Conservation (phyloP, 2,797 vertebrate genomes). For the Acanthurus leucopareius region DNA sequence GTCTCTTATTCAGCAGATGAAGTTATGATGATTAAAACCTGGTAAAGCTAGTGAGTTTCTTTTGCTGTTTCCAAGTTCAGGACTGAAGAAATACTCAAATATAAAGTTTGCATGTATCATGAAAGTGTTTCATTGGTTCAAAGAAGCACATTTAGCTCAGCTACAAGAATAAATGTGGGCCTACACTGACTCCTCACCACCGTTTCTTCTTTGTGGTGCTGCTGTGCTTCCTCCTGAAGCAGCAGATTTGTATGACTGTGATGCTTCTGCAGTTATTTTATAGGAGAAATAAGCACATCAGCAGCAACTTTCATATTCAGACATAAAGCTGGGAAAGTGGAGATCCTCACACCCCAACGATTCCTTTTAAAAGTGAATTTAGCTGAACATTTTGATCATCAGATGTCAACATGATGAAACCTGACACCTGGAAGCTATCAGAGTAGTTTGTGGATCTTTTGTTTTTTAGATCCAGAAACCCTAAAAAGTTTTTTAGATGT, state of each 20-base stretch:
- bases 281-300: constrained; percentile 3
- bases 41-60: neutral
- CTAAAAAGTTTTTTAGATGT: neutral
- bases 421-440: neutral
- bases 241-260: constrained; percentile 24
- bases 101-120: neutral
- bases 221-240: constrained; percentile 38
- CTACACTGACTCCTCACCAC: constrained; percentile 1
- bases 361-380: neutral
- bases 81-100: neutral
- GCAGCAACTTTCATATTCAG: constrained; percentile 5
- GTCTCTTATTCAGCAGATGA: neutral
- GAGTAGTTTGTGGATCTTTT: too few species aligned
- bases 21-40: too few species aligned
- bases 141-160: neutral
- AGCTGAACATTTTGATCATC: neutral
- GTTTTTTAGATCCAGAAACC: too few species aligned
- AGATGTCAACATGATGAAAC: neutral
- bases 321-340: neutral
- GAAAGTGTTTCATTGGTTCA: neutral
- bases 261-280: constrained; percentile 19
- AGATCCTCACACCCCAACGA: neutral
- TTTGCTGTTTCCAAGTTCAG: neutral
- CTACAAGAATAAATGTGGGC: neutral
- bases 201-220: neutral